Evolutionary conservation across 2,888 invertebrate species (phyloP).

Genomic region (Epirrhoe tristata): DNA sequence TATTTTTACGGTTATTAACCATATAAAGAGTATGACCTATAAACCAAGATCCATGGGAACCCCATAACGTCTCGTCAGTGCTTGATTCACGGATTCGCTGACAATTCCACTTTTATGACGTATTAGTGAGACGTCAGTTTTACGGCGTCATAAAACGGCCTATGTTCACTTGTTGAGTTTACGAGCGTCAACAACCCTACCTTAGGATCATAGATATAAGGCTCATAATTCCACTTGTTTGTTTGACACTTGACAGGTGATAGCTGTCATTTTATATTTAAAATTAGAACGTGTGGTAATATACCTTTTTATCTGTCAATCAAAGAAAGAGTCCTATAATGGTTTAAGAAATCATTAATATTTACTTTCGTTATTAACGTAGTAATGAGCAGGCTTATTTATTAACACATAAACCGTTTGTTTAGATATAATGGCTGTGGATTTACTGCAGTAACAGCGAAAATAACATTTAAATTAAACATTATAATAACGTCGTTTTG

Average conservation of each 20-base stretch:
- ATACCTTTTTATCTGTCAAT: constrained; percentile 29
- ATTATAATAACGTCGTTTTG: too few relatives aligned
- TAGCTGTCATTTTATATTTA: constrained; percentile 34
- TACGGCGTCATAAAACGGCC: constrained; percentile 73
- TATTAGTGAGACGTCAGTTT: constrained; percentile 79
- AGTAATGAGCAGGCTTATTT: neutral
- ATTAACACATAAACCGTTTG: neutral
- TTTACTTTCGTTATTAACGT: neutral
- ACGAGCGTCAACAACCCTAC: constrained; percentile 50
- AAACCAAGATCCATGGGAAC: constrained; percentile 48
- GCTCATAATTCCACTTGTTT: constrained; percentile 16
- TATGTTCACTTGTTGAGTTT: constrained; percentile 81
- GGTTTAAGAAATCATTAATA: constrained; percentile 6
- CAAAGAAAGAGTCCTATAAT: constrained; percentile 25
- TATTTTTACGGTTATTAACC: constrained; percentile 63
- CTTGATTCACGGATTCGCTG: constrained; percentile 46
- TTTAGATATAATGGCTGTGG: neutral
- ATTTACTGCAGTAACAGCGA: neutral
- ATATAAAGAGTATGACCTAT: constrained; percentile 57
- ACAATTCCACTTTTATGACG: constrained; percentile 71
- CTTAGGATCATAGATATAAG: constrained; percentile 25
- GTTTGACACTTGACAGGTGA: constrained; percentile 36
- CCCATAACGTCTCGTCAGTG: constrained; percentile 55
- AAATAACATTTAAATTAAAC: too few relatives aligned
- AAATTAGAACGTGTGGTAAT: constrained; percentile 35